Conservation (phyloP, 1,140 invertebrate genomes). For the Drosophila asahinai region DNA sequence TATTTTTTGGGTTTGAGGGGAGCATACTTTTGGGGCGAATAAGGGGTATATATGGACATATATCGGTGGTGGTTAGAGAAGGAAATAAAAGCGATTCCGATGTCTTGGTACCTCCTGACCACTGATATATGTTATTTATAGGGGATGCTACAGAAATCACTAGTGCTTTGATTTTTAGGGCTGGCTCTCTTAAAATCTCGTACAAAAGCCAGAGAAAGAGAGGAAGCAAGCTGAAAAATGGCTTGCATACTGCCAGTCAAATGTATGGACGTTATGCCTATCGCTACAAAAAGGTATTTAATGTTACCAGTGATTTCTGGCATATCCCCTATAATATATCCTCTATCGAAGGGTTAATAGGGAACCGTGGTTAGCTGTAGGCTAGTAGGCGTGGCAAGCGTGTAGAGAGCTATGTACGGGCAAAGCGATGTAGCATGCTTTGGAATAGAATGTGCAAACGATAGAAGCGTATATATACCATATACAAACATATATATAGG, state of each 20-base stretch:
- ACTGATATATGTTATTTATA: neutral
- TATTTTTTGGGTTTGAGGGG: neutral
- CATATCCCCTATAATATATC: conserved; percentile 6
- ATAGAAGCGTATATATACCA: conserved; percentile 42
- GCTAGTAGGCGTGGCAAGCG: conserved; percentile 47
- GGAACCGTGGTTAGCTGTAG: conserved; percentile 22
- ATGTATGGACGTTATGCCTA: too few relatives aligned
- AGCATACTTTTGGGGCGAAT: neutral
- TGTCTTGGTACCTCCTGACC: too few relatives aligned
- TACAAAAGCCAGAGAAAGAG: too few relatives aligned
- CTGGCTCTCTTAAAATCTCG: too few relatives aligned
- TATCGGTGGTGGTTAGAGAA: too few relatives aligned
- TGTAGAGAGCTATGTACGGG: conserved; percentile 27
- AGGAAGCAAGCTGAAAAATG: too few relatives aligned
- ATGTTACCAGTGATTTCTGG: neutral
- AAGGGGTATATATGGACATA: neutral
- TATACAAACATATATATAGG: conserved; percentile 55
- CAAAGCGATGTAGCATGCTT: conserved; percentile 34
- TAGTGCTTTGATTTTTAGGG: too few relatives aligned
- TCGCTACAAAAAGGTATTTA: too few relatives aligned
- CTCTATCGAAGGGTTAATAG: neutral
- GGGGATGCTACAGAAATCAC: too few relatives aligned
- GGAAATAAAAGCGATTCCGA: neutral
- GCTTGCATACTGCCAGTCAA: too few relatives aligned
- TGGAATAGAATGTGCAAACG: conserved; percentile 41